Conservation (phyloP, 2,113 vertebrate genomes). For the Eulemur rufifrons region DNA sequence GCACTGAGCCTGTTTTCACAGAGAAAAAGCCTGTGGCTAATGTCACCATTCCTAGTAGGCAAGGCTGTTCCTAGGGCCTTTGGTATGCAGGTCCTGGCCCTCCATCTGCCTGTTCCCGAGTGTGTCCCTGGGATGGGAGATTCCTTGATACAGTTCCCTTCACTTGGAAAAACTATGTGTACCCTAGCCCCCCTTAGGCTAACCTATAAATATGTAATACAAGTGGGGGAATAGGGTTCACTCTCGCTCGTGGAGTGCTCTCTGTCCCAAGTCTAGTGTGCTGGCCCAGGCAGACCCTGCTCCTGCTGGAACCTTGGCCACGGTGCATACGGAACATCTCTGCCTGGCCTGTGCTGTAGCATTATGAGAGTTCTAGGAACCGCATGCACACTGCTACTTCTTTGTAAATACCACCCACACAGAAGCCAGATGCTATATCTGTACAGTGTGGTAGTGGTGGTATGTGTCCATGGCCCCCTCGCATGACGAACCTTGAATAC, state of each 20-base stretch:
- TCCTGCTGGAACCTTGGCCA: background rate
- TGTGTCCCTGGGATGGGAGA: background rate
- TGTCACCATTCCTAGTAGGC: background rate
- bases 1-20: slow-evolving; percentile 19
- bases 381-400: background rate
- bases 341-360: background rate
- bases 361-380: background rate
- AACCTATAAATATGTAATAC: background rate
- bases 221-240: background rate
- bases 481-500: background rate
- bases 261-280: background rate
- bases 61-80: background rate
- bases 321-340: background rate
- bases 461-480: background rate
- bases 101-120: background rate
- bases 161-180: background rate
- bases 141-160: background rate
- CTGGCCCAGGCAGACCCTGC: background rate
- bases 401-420: background rate
- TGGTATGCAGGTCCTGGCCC: background rate
- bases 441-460: background rate
- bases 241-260: background rate
- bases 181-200: background rate
- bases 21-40: background rate
- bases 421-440: background rate